A percentile compares a stretch with the other conserved stretches of the same genome.
Conservation (phyloP, 1,140 invertebrate species). For the Augochlora pura region DNA sequence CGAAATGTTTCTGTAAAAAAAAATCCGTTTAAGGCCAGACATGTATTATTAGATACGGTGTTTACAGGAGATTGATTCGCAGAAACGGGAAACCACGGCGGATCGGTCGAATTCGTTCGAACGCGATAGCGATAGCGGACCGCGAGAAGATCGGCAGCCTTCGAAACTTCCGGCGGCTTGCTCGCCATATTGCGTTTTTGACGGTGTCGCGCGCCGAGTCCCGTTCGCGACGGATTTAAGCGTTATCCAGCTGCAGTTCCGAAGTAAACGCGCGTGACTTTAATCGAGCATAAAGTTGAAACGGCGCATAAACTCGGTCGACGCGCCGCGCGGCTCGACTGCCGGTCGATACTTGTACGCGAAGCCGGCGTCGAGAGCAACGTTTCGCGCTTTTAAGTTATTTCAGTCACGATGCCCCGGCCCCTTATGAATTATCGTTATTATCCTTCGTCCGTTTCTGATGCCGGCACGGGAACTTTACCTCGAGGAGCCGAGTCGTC, state of each 20-base stretch:
- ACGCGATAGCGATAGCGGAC: not conserved
- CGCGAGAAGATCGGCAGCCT: not conserved
- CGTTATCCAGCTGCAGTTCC: slow-evolving; percentile 43
- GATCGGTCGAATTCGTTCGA: slow-evolving; percentile 10
- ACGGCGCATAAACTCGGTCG: slow-evolving; percentile 45
- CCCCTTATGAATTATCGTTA: slow-evolving; percentile 41
- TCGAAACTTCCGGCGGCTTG: not conserved
- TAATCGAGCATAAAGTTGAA: slow-evolving; percentile 55
- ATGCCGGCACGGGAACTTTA: slow-evolving; percentile 2
- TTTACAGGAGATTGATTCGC: too few relatives aligned
- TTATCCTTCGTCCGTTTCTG: slow-evolving; percentile 29
- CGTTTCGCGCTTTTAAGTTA: slow-evolving; percentile 44
- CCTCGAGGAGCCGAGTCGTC: not conserved
- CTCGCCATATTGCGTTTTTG: slow-evolving; percentile 15
- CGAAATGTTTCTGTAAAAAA: too few relatives aligned
- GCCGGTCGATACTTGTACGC: slow-evolving; percentile 23
- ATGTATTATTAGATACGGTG: too few relatives aligned
- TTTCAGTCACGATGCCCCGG: slow-evolving; percentile 31
- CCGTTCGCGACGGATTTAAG: slow-evolving; percentile 38
- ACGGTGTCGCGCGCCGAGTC: not conserved
- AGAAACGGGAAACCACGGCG: not conserved
- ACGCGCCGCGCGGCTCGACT: too few relatives aligned
- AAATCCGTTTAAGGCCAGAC: too few relatives aligned
- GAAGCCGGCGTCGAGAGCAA: not conserved
- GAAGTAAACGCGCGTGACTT: slow-evolving; percentile 51